Evolutionary conservation across 2,888 invertebrate genomes (phyloP), one percentile per base, ranked within the genome.

Genomic region (Mimachlamys varia): DNA sequence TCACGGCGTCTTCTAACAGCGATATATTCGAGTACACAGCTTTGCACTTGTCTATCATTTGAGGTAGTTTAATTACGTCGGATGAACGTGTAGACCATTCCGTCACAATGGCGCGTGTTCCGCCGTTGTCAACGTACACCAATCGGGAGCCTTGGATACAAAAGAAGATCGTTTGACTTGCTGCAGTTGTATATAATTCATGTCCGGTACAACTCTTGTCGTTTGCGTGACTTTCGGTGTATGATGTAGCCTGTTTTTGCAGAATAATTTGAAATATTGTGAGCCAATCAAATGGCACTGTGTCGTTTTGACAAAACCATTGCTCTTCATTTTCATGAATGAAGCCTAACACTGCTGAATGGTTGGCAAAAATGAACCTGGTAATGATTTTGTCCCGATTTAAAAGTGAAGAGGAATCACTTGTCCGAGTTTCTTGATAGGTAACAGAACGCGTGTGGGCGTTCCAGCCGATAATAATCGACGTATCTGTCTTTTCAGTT

Each of bases 281-380:
- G 19, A 76, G 76, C 76, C 76, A 76, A 33, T 76, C 33, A 27
- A 76, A 5, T 27, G 76, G 33, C 22, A 33, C 76, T 33, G 33
- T 76, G 76, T 76, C 76, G 27, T 76, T 76, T 33, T 22, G 76
- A 76, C 76, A 76, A 76, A 76, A 76, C 76, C 76, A 76, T 76
- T 76, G 22, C 17, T 76, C 76, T 12, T 33, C 33, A 27, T 19
- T 33, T 12, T 15, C 76, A 33, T 76, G 15, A 2, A 76, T 76
- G 27, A 76, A 0, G 27, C 76, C 76, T 10, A 33, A 76, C 12
- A 76, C 76, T 76, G 76, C 76, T 3, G 76, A 76, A 27, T 76
- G 2, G 27, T 76, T 76, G 27, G 76, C 76, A 22, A 33, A 76
- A 13, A 76, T 33, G 33, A 76, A 76, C 33, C 76, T 76, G 27